Base-by-base conservation (phyloP, 2,888 invertebrate genomes). In the Helleia helle region DNA sequence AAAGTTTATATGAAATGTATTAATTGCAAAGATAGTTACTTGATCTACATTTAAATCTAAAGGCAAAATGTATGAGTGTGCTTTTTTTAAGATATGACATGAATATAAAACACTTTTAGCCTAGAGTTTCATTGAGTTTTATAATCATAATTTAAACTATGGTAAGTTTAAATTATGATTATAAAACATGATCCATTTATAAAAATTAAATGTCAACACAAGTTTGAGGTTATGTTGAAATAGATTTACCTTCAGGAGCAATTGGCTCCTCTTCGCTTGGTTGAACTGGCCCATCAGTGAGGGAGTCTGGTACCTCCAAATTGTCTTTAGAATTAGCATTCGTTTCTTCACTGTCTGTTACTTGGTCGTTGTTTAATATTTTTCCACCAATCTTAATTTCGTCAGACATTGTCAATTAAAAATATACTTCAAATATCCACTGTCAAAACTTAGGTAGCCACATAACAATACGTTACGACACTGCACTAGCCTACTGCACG, bases 331-430 rank as follows among this genome's bases (percentile, higher is more conserved):
- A 62, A 44, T 55, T 64, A 45, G 64, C 54, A 55, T 60, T 66
- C 57, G 59, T 58, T 58, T 75, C 74, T 48, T 75, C 74, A 38
- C 9, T 15, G 18, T 31, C 31, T 34, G 22, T 18, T 12, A 18
- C 34, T 34, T 34, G 34, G 18, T 34, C 34, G 34, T 18, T 34
- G 34, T 58, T 62, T 45, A 64, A 63, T 50, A 67, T 68, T 64
- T 72, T 81, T 74, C 77, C 81, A 68, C 71, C 66, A 65, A 77
- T 68, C 71, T 80, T 81, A 77, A 83, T 81, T 80, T 81, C 77
- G 51, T 80, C 80, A 49, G 83, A 83, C 83, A 83, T 83, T 74
- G 77, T 80, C 72, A 73, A 74, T 65, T 67, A 60, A 55, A 66
- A 65, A 70, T 67, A 59, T 68, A 62, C 64, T 64, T 58, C 59